Evolutionary conservation across 2,113 vertebrate species (phyloP), one percentile per base, ranked within the genome.

Genomic region (Pipra filicauda): DNA sequence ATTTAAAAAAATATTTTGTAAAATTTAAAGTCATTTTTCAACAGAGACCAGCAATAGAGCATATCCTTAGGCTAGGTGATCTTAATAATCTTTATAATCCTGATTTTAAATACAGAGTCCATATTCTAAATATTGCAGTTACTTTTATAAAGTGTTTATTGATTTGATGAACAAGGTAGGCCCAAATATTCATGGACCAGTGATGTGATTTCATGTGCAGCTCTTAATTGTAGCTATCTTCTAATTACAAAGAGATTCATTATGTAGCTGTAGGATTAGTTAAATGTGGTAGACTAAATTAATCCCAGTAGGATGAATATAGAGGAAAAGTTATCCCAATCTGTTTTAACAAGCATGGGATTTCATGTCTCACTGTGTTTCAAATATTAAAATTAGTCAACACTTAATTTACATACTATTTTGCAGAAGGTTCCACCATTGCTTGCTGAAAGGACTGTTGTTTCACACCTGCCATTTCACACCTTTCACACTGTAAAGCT

Each of bases 381-480:
- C 33, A 91, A 89, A 62, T 66, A 85, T 62, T 72, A 75, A 91
- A 84, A 69, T 78, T 59, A 89, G 20, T 69, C 78, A 94, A 95
- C 9, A 72, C 75, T 21, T 91, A 85, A 82, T 85, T 82, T 65
- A 33, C 14, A 33, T 58, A 24, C 17, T 92, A 57, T 89, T 94
- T 85, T 89, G 12, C 30, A 89, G 64, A 67, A 82, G 8, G 14
- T 72, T 88, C n/a, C 39, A 44, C 7, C 41, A 16, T 6, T 51
- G 12, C 44, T 76, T 66, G 6, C 39, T 81, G 46, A 72, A 88
- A 80, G 59, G 15, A 35, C 3, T 55, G 21, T 51, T 71, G 17
- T 91, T 93, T 93, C 74, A 59, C 18, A 52, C 21, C 15, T 86
- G 77, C 23, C 28, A 65, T 85, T 62, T 85, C 70, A 84, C 20